Conservation (phyloP, 2,113 vertebrate species). For the Dipodomys spectabilis region DNA sequence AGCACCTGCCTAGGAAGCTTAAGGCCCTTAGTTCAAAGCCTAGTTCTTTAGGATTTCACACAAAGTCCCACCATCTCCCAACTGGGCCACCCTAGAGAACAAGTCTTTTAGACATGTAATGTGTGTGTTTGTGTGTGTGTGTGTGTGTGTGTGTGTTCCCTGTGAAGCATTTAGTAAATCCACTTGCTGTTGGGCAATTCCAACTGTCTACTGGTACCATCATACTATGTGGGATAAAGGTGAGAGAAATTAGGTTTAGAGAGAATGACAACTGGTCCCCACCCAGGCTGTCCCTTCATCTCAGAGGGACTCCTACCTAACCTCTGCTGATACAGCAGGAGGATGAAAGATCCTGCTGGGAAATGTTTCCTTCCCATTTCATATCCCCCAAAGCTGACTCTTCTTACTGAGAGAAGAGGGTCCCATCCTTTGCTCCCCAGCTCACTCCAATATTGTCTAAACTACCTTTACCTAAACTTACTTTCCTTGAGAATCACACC, state of each 20-base stretch:
- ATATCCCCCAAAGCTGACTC: not conserved
- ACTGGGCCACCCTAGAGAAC: not conserved
- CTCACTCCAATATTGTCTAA: not conserved
- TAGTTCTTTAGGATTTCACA: not conserved
- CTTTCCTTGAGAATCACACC: not conserved
- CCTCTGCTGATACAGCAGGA: not conserved
- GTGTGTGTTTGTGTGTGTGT: too few species aligned
- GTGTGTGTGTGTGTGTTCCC: too few species aligned
- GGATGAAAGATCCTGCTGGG: not conserved
- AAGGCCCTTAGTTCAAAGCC: too few species aligned
- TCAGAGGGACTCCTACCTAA: not conserved
- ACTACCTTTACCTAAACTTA: not conserved
- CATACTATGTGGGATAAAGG: too few species aligned
- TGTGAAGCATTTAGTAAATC: not conserved
- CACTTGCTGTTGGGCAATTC: too few species aligned
- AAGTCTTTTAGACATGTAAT: not conserved
- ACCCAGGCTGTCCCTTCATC: not conserved
- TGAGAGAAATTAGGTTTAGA: too few species aligned
- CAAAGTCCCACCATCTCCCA: not conserved
- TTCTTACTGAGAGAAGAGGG: not conserved
- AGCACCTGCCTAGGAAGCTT: too few species aligned
- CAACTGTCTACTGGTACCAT: too few species aligned
- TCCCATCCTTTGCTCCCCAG: not conserved
- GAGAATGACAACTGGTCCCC: not conserved
- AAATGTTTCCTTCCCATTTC: not conserved